Evolutionary conservation across 2,113 vertebrate species (phyloP).

Genomic region (Sisor rabdophorus): DNA sequence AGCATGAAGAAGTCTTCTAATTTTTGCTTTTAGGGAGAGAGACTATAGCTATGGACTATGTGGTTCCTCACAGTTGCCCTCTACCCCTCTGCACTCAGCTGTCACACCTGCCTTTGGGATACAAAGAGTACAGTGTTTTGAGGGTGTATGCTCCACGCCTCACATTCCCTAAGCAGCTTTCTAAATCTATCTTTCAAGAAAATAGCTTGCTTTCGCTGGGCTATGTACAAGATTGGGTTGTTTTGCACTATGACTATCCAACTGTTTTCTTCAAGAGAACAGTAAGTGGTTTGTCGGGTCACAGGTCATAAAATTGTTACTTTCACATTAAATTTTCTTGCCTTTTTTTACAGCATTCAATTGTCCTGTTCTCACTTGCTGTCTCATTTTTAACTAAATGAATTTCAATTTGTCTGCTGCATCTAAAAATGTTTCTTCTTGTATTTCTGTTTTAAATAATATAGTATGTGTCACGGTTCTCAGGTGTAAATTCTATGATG

Average conservation of each 20-base stretch:
- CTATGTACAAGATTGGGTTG: neutral
- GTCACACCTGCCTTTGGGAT: conserved; percentile 55
- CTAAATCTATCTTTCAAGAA: conserved; percentile 49
- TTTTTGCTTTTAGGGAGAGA: conserved; percentile 25
- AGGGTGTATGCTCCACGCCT: conserved; percentile 48
- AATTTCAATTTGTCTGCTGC: too few relatives aligned
- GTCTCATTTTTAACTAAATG: neutral
- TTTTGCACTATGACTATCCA: neutral
- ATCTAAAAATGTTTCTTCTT: too few relatives aligned
- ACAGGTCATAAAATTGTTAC: conserved; percentile 11
- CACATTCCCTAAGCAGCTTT: conserved; percentile 56
- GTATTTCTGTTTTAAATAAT: too few relatives aligned
- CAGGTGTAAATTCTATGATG: too few relatives aligned
- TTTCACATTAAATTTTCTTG: conserved; percentile 1
- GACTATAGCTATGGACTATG: conserved; percentile 25
- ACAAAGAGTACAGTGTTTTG: conserved; percentile 65
- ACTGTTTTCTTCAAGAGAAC: neutral
- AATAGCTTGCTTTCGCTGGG: conserved; percentile 1
- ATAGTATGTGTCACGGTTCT: too few relatives aligned
- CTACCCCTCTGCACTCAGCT: conserved; percentile 60
- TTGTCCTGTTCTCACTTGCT: neutral
- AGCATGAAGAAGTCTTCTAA: conserved; percentile 22
- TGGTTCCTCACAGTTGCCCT: conserved; percentile 37
- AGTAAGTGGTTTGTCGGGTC: neutral
- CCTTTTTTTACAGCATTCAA: neutral